Conservation (phyloP, 1,140 invertebrate species). For the Doryteuthis pealeii region DNA sequence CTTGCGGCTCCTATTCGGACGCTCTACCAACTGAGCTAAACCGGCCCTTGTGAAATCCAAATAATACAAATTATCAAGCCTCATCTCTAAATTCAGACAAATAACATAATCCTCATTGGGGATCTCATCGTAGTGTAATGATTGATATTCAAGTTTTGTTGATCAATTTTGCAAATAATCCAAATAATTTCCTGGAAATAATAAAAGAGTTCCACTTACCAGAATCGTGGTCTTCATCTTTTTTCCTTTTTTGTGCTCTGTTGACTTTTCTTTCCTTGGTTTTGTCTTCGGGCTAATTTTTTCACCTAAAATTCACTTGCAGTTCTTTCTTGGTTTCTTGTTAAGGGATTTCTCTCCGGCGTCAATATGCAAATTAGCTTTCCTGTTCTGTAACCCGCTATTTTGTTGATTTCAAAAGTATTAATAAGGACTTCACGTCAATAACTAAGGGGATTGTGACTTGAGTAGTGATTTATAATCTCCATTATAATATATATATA, state of each 20-base stretch:
- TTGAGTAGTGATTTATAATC: background rate
- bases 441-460: background rate
- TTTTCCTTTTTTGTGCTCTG: conserved; percentile 36
- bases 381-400: background rate
- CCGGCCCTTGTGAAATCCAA: too few relatives aligned
- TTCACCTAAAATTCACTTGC: conserved; percentile 40
- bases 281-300: conserved; percentile 53
- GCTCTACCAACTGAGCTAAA: too few relatives aligned
- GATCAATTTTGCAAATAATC: too few relatives aligned
- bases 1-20: too few relatives aligned
- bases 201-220: too few relatives aligned
- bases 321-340: background rate
- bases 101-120: too few relatives aligned
- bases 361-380: background rate
- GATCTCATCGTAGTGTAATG: too few relatives aligned
- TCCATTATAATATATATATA: background rate
- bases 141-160: background rate
- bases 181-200: too few relatives aligned
- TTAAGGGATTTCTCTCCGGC: background rate
- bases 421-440: background rate
- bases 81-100: too few relatives aligned
- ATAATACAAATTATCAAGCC: too few relatives aligned
- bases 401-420: background rate
- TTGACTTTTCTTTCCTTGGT: conserved; percentile 37
- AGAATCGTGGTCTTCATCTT: conserved; percentile 50